Base-by-base conservation (phyloP, 2,113 vertebrate species). In the Melozone crissalis region DNA sequence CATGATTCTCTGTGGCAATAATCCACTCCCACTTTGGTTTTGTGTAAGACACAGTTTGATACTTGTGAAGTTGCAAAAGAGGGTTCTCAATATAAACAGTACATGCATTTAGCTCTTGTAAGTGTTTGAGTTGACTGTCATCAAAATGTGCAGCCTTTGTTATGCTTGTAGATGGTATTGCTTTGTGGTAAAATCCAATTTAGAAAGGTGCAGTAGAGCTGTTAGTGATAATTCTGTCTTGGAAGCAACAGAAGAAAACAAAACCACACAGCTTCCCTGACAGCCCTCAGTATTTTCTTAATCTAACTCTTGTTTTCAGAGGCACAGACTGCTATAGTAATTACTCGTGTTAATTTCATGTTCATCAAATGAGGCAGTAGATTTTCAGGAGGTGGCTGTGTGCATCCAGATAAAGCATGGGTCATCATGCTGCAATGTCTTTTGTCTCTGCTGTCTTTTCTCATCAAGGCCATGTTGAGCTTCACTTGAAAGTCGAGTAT, bases 1-100 rank as follows among this genome's bases (percentile, higher is more conserved):
- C 86, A 39, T 96, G 71, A 93, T 85, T 97, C 83, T 92, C 79
- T 52, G 23, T 63, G 59, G 43, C 87, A 79, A 94, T 96, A 91
- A 98, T 98, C 85, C 67, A 31, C 19, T 81, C 13, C 54, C 31
- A 27, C 52, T 81, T 76, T 84, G 59, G 59, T 92, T 76, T 89
- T 91, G 61, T 90, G 46, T 88, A 87, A 47, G 47, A 77, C 52
- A 59, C 47, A 71, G n/a, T 94, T 87, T 96, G 35, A 23, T 78
- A 54, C 37, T 62, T 73, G n/a, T 84, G 63, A 73, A 66, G 13
- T 55, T 51, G 92, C 49, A 30, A 41, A 46, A 85, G 65, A 74
- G 23, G 11, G 31, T 89, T 93, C 63, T 85, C 43, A 46, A 77
- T 89, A 81, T 83, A 66, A 89, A 41, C 33, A 51, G 37, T 54